Percentiles rank a stretch among this genome's conserved stretches.
These are phyloP conservation scores for Tinea trinotella DNA, from an alignment of 2,888 invertebrate genomes.

Conservation along the genomic window DNA sequence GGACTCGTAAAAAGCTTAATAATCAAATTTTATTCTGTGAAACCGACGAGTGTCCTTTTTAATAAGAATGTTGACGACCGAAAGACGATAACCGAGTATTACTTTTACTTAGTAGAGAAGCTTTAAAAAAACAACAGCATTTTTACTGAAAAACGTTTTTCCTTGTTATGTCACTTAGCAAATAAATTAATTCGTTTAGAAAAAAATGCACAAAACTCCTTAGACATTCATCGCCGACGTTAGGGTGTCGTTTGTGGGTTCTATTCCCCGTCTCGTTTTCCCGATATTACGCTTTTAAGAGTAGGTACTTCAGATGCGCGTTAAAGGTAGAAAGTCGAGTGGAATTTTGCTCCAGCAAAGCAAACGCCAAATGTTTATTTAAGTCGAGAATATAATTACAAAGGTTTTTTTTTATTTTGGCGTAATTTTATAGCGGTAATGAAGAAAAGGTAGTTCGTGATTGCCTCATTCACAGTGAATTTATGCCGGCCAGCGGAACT, in stretches of 20 bases:
- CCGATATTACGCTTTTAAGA: not conserved
- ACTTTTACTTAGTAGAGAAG: not conserved
- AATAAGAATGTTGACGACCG: not conserved
- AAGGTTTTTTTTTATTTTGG: too few relatives aligned
- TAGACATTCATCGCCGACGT: slow-evolving; percentile 15
- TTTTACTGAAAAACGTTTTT: slow-evolving; percentile 9
- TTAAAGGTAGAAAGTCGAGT: not conserved
- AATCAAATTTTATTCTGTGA: not conserved
- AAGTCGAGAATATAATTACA: too few relatives aligned
- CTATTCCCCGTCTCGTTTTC: not conserved
- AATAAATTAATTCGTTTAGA: slow-evolving; percentile 52
- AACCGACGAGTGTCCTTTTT: not conserved
- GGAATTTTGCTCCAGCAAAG: not conserved
- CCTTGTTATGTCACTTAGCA: slow-evolving; percentile 34
- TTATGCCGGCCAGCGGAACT: too few relatives aligned
- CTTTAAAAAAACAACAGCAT: not conserved
- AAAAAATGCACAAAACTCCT: slow-evolving; percentile 14
- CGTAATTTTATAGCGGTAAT: too few relatives aligned
- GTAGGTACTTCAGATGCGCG: not conserved
- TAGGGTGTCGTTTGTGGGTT: not conserved
- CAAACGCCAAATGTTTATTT: too few relatives aligned
- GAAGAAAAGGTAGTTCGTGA: too few relatives aligned
- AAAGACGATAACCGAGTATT: not conserved
- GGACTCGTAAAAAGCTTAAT: not conserved
- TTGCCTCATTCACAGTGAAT: too few relatives aligned